A percentile compares a stretch with the other conserved stretches of the same genome.
phyloP scores from a whole-genome alignment of 2,888 invertebrate species.

The Hoplodrina blanda region DNA sequence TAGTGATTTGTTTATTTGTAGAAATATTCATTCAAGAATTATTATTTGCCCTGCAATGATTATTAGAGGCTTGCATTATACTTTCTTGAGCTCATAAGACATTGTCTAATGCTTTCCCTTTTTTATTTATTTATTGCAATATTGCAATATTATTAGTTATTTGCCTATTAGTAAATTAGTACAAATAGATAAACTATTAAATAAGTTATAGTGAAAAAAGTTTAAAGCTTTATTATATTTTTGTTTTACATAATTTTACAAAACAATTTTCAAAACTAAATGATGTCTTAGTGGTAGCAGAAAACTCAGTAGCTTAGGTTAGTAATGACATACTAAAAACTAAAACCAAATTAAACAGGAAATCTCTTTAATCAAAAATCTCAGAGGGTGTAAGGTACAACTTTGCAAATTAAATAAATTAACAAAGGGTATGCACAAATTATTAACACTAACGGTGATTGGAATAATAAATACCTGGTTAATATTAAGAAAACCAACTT shows the following conservation, averaged over 20 bases:
- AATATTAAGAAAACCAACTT: conserved; percentile 29
- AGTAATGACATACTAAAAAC: conserved; percentile 1
- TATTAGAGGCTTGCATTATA: conserved; percentile 1
- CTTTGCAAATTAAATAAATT: neutral
- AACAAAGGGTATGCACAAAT: neutral
- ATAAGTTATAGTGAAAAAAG: conserved; percentile 14
- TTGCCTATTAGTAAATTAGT: neutral
- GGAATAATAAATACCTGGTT: conserved; percentile 9
- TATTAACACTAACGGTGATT: conserved; percentile 14
- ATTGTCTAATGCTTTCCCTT: conserved; percentile 3
- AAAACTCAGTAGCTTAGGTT: neutral
- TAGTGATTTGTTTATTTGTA: conserved; percentile 5
- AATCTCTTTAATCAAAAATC: neutral
- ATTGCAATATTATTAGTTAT: neutral
- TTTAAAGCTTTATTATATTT: neutral
- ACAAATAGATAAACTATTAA: conserved; percentile 3
- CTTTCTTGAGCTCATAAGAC: neutral
- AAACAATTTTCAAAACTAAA: neutral
- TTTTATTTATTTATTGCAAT: neutral
- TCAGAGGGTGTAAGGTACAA: neutral
- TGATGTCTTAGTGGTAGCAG: conserved; percentile 1
- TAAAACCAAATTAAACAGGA: conserved; percentile 12
- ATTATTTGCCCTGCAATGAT: neutral
- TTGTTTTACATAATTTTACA: neutral
- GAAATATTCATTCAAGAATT: neutral